Conservation (phyloP, 2,797 vertebrate genomes). For the Falco biarmicus region DNA sequence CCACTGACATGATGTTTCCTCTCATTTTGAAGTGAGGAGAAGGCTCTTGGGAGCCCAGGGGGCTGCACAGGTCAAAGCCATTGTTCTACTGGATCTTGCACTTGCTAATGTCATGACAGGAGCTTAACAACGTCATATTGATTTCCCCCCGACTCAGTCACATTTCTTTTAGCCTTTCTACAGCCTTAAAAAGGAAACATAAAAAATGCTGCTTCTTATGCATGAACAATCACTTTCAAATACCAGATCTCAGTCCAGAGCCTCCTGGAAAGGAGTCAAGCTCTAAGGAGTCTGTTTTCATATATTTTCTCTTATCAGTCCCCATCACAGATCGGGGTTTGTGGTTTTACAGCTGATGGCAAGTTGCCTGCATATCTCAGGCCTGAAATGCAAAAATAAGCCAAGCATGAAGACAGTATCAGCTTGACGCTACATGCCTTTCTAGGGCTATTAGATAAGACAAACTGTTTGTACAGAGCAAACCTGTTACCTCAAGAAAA, state of each 20-base stretch:
- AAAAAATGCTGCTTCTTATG: conserved; percentile 22
- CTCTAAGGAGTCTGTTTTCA: conserved; percentile 47
- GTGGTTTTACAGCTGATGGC: conserved; percentile 38
- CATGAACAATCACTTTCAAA: conserved; percentile 61
- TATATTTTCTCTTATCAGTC: conserved; percentile 55
- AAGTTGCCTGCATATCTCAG: conserved; percentile 53
- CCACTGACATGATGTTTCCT: not conserved
- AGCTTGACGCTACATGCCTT: conserved; percentile 58
- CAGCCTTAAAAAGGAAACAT: conserved; percentile 29
- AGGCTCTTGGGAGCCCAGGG: not conserved
- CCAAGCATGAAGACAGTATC: conserved; percentile 55
- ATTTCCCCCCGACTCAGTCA: not conserved
- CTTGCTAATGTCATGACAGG: not conserved
- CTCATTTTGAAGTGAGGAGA: conserved; percentile 32
- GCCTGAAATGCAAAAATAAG: conserved; percentile 51
- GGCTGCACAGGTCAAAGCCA: not conserved
- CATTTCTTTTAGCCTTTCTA: conserved; percentile 17
- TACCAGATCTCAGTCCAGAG: conserved; percentile 39
- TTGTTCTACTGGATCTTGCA: conserved; percentile 27
- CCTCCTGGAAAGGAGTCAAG: conserved; percentile 64
- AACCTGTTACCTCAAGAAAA: conserved; percentile 57
- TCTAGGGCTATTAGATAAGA: conserved; percentile 57
- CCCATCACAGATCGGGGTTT: conserved; percentile 21
- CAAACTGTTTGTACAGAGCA: conserved; percentile 34
- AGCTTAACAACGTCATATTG: not conserved